A percentile compares a stretch with the other conserved stretches of the same genome.
Conservation (phyloP, 2,888 invertebrate genomes). For the Suillia variegata region DNA sequence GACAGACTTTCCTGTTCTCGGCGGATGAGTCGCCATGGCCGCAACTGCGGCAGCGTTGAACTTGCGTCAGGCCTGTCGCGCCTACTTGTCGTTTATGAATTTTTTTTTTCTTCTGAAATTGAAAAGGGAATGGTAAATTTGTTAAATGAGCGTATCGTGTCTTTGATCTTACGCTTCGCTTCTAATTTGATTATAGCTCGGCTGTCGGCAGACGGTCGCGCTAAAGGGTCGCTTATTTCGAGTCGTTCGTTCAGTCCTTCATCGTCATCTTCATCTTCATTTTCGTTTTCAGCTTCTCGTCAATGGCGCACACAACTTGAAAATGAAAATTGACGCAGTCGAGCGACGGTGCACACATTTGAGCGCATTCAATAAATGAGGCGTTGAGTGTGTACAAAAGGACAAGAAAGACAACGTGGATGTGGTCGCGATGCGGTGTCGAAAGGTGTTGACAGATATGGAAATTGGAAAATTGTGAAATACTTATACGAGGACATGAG, state of each 20-base stretch:
- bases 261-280: too few relatives aligned
- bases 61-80: constrained; percentile 50
- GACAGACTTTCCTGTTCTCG: too few relatives aligned
- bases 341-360: constrained; percentile 41
- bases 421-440: too few relatives aligned
- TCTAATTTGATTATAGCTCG: constrained; percentile 56
- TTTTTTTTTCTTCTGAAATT: too few relatives aligned
- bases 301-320: constrained; percentile 27
- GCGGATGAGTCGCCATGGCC: neutral
- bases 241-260: too few relatives aligned
- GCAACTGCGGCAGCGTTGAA: neutral
- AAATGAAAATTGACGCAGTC: neutral
- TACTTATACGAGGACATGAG: too few relatives aligned
- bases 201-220: constrained; percentile 26
- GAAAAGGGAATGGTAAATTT: constrained; percentile 15
- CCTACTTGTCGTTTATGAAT: constrained; percentile 37
- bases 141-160: constrained; percentile 32
- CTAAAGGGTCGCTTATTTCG: neutral
- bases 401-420: constrained; percentile 27
- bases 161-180: constrained; percentile 43
- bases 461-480: too few relatives aligned
- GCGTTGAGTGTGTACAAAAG: constrained; percentile 50
- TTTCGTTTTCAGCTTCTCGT: constrained; percentile 48
- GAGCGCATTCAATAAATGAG: constrained; percentile 51
- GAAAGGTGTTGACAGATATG: too few relatives aligned